Evolutionary conservation across 2,113 vertebrate species (phyloP).

Genomic region (Hypanus sabinus): DNA sequence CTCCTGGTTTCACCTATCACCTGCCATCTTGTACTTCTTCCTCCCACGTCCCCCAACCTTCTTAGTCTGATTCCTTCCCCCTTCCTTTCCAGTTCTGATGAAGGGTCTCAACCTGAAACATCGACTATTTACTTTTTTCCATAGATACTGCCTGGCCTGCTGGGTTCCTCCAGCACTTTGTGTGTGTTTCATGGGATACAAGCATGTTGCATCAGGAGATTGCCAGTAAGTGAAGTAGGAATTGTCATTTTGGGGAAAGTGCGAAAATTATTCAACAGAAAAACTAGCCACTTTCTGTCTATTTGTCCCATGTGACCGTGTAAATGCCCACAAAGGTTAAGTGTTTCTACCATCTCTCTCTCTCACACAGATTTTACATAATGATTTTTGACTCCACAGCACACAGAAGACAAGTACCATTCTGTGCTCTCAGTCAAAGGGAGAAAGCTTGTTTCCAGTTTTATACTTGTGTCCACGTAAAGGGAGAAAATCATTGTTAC

Average conservation of each 20-base stretch:
- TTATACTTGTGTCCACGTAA: background rate
- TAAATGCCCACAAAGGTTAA: conserved; percentile 16
- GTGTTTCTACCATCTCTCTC: background rate
- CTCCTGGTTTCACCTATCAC: too few species aligned
- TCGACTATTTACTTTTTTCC: too few species aligned
- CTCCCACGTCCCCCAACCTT: too few species aligned
- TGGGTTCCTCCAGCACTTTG: too few species aligned
- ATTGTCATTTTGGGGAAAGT: conserved; percentile 17
- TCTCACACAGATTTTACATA: conserved; percentile 20
- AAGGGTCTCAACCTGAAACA: too few species aligned
- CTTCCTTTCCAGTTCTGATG: too few species aligned
- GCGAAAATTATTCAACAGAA: conserved; percentile 15
- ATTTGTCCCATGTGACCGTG: conserved; percentile 29
- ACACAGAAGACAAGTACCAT: background rate
- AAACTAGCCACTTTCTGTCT: conserved; percentile 18
- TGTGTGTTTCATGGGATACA: background rate
- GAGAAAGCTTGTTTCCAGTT: background rate
- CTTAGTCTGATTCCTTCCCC: too few species aligned
- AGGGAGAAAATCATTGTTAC: background rate
- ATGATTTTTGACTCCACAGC: conserved; percentile 26
- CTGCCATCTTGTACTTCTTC: too few species aligned
- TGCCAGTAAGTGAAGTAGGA: conserved; percentile 12
- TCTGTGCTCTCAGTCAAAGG: background rate
- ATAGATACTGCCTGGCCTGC: too few species aligned
- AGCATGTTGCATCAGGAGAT: background rate